Evolutionary conservation across 2,888 invertebrate species (phyloP).

Genomic region (Heliconius hortense): DNA sequence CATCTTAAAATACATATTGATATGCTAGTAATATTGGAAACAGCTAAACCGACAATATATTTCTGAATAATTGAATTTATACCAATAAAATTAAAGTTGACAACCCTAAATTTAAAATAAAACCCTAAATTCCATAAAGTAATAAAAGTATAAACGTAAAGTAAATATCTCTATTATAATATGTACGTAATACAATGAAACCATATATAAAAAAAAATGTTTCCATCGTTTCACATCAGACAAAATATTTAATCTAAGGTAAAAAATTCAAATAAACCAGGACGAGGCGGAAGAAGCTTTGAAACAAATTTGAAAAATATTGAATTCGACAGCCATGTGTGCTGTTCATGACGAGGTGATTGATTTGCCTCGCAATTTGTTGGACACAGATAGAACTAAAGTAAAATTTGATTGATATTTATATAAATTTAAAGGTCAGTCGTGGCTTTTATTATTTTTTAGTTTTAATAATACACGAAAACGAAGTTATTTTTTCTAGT

Average conservation of each 20-base stretch:
- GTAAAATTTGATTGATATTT: no score
- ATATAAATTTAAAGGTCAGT: no score
- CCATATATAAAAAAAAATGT: background rate
- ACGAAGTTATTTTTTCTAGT: no score
- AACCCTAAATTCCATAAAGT: no score
- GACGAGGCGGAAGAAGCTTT: background rate
- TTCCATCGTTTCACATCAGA: background rate
- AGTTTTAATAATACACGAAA: background rate
- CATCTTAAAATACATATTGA: background rate
- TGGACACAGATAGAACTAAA: slow-evolving; percentile 2
- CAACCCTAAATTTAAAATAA: no score
- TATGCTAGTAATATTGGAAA: background rate
- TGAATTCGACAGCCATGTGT: slow-evolving; percentile 24
- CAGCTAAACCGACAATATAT: background rate
- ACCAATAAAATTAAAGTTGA: background rate
- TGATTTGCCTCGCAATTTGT: slow-evolving; percentile 18
- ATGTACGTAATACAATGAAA: background rate
- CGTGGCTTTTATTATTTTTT: background rate
- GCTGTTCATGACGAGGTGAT: slow-evolving; percentile 22
- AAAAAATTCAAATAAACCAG: slow-evolving; percentile 3
- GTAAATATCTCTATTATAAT: background rate
- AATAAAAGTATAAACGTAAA: no score
- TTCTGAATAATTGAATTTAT: background rate
- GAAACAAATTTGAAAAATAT: slow-evolving; percentile 22
- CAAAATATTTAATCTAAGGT: background rate